Percentiles rank a stretch among this genome's conserved stretches.
phyloP scores from a whole-genome alignment of 2,797 vertebrate species.

The Esox masquinongy region DNA sequence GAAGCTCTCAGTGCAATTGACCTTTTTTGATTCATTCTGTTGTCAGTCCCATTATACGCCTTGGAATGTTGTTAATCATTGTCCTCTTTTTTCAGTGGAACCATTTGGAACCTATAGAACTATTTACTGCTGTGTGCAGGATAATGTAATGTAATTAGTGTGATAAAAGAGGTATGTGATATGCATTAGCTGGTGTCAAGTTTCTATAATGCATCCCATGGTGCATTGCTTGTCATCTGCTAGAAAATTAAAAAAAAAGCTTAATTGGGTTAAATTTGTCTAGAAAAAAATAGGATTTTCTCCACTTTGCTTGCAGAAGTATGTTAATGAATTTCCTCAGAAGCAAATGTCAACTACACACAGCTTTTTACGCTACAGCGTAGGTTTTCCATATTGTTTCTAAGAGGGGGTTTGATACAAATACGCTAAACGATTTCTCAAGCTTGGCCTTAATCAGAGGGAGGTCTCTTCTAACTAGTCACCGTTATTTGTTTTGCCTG shows the following conservation, averaged over 20 bases:
- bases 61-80: not conserved
- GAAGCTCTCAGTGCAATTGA: not conserved
- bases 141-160: constrained; percentile 12
- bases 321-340: no score
- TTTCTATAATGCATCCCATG: not conserved
- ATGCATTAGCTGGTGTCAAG: constrained; percentile 7
- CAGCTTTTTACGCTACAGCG: constrained; percentile 1
- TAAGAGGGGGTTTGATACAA: not conserved
- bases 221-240: not conserved
- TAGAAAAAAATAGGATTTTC: not conserved
- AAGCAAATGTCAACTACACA: not conserved
- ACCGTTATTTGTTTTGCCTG: no score
- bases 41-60: not conserved
- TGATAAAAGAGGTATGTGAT: constrained; percentile 7
- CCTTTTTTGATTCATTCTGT: not conserved
- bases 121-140: constrained; percentile 3
- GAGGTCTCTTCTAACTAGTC: not conserved
- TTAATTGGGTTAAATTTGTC: not conserved
- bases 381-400: not conserved
- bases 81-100: not conserved
- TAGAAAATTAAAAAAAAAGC: not conserved
- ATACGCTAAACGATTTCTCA: not conserved
- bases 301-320: not conserved
- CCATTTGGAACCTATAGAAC: not conserved
- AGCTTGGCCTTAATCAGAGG: not conserved